These are phyloP conservation scores for Cephus pygmeus DNA, from an alignment of 2,888 invertebrate genomes.

Conservation along the genomic window DNA sequence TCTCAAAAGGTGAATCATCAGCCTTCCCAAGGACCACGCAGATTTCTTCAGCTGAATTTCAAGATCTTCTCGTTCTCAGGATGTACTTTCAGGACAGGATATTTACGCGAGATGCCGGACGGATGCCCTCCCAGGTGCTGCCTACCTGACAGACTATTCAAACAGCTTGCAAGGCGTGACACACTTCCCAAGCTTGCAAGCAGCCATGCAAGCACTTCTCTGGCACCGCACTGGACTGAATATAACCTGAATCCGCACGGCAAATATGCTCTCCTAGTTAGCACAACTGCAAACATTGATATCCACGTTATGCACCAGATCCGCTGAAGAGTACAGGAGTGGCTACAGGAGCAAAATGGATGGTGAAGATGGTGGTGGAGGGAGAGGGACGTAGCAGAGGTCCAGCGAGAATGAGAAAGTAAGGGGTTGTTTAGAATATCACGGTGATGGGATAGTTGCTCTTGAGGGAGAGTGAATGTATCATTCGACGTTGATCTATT, in stretches of 20 bases:
- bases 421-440: not conserved
- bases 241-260: slow-evolving; percentile 49
- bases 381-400: too few relatives aligned
- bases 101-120: not conserved
- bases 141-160: slow-evolving; percentile 10
- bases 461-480: not conserved
- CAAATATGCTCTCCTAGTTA: slow-evolving; percentile 58
- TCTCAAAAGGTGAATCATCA: not conserved
- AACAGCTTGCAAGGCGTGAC: slow-evolving; percentile 15
- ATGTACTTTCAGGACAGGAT: not conserved
- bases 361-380: not conserved
- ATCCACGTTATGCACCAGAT: slow-evolving; percentile 34
- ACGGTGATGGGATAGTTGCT: not conserved
- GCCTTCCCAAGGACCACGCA: not conserved
- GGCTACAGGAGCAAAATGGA: not conserved
- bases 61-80: slow-evolving; percentile 7
- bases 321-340: not conserved
- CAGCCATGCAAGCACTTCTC: not conserved
- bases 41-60: not conserved
- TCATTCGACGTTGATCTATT: not conserved
- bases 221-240: slow-evolving; percentile 31
- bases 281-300: slow-evolving; percentile 55
- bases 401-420: not conserved
- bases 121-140: not conserved
- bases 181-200: slow-evolving; percentile 15